These are phyloP conservation scores for Andrena trimmerana DNA, from an alignment of 2,888 invertebrate genomes.

Conservation along the genomic window DNA sequence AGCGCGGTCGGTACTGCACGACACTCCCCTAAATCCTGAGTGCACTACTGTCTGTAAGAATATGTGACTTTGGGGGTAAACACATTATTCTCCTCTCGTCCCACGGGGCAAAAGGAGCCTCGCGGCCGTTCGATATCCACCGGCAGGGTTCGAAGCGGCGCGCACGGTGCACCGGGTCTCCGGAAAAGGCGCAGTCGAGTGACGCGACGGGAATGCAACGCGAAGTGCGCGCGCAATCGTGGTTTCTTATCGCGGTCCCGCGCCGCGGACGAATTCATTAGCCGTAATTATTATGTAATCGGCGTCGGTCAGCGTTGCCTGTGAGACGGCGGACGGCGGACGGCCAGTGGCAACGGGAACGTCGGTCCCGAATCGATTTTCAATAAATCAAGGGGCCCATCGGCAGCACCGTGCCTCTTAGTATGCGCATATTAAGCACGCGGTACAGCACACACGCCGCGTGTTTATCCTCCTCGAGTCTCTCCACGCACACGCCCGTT, in stretches of 20 bases:
- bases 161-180: neutral
- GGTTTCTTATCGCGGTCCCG: slow-evolving; percentile 33
- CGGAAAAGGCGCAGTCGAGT: slow-evolving; percentile 27
- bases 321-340: slow-evolving; percentile 23
- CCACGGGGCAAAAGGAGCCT: neutral
- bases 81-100: neutral
- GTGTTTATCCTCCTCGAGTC: slow-evolving; percentile 62
- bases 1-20: no score
- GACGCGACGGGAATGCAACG: slow-evolving; percentile 29
- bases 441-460: slow-evolving; percentile 26
- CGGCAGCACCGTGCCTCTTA: slow-evolving; percentile 55
- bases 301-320: slow-evolving; percentile 44
- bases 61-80: no score
- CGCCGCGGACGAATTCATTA: slow-evolving; percentile 56
- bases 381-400: slow-evolving; percentile 61
- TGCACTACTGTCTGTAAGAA: no score
- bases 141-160: neutral
- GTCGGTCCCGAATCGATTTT: slow-evolving; percentile 59
- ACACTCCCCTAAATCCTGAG: neutral
- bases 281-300: slow-evolving; percentile 64
- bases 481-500: slow-evolving; percentile 64
- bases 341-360: slow-evolving; percentile 50
- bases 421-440: slow-evolving; percentile 71
- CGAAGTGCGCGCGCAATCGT: slow-evolving; percentile 8
- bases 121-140: neutral